A percentile compares a stretch with the other conserved stretches of the same genome.
Evolutionary conservation across 2,797 vertebrate species (phyloP).

Genomic region (Eleutherodactylus coqui): DNA sequence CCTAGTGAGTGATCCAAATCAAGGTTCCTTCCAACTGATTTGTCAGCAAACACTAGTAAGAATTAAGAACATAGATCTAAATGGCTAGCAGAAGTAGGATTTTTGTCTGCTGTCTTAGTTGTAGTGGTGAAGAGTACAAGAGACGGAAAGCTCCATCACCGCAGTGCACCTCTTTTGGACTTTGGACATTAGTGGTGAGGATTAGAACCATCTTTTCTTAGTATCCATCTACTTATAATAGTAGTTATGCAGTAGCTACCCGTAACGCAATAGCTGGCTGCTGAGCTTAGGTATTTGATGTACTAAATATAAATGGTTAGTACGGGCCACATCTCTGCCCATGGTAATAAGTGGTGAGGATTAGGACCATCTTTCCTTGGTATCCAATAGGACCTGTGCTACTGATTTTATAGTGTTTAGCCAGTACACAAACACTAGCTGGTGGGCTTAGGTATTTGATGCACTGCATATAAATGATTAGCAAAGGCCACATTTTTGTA

Average conservation of each 20-base stretch:
- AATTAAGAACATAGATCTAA: not conserved
- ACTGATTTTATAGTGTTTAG: not conserved
- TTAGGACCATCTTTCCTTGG: not conserved
- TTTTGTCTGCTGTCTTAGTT: not conserved
- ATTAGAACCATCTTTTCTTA: not conserved
- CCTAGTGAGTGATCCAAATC: too few species aligned
- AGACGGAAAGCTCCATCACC: too few species aligned
- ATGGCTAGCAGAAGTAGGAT: not conserved
- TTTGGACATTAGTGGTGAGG: too few species aligned
- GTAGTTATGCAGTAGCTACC: not conserved
- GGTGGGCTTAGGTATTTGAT: not conserved
- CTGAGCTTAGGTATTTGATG: not conserved
- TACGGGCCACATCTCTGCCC: not conserved
- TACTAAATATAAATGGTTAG: not conserved
- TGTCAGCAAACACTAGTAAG: too few species aligned
- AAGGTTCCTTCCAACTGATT: too few species aligned
- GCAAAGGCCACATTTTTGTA: not conserved
- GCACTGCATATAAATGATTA: too few species aligned
- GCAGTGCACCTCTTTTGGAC: too few species aligned
- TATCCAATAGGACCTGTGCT: not conserved
- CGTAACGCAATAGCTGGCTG: not conserved
- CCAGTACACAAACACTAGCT: not conserved
- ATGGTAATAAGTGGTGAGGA: not conserved
- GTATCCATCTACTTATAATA: not conserved
- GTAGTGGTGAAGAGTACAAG: not conserved